Conservation (phyloP, 1,140 invertebrate genomes). For the Periplaneta americana region DNA sequence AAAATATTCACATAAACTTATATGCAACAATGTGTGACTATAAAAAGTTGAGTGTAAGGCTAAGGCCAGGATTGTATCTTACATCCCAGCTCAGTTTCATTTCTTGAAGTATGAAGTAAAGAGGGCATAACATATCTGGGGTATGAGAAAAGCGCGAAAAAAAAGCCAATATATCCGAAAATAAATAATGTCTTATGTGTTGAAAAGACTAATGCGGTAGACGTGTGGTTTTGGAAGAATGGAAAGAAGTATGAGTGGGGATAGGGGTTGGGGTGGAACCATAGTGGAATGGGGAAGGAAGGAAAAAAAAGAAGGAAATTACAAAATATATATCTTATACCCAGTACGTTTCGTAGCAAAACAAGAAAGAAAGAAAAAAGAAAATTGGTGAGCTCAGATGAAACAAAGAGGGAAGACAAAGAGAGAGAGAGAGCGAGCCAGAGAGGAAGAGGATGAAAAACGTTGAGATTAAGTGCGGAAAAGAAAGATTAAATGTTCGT, state of each 20-base stretch:
- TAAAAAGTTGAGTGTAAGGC: no score
- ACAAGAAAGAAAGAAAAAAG: neutral
- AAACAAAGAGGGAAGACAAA: neutral
- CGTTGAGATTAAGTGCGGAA: neutral
- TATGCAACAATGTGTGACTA: no score
- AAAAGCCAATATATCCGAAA: neutral
- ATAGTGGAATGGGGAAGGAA: neutral
- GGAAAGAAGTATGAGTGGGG: neutral
- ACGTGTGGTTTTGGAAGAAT: neutral
- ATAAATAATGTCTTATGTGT: neutral
- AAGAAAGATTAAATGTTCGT: neutral
- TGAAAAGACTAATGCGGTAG: neutral
- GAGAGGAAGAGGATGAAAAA: no score
- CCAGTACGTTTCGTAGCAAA: neutral
- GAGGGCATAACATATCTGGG: neutral
- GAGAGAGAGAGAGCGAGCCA: no score
- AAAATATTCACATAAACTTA: no score
- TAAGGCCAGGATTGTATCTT: no score
- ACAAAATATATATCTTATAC: neutral
- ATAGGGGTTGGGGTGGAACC: neutral
- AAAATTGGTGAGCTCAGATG: neutral
- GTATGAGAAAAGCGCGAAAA: neutral
- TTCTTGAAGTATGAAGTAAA: neutral
- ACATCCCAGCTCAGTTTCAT: neutral
- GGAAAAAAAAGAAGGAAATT: neutral